Conservation (phyloP, 1,140 invertebrate genomes). For the Bombus pascuorum region DNA sequence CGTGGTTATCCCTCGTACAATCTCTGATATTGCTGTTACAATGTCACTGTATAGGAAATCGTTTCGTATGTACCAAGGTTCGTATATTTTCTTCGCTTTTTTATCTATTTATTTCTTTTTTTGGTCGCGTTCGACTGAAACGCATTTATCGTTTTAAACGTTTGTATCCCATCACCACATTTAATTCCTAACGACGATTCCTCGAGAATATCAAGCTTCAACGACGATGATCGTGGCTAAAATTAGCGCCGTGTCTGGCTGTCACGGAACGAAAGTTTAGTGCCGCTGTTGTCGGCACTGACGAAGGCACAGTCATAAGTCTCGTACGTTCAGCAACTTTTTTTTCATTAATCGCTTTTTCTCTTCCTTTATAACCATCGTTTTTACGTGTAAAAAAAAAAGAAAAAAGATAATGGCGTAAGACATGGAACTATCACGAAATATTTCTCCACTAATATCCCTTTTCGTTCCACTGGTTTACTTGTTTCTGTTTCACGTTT, state of each 20-base stretch:
- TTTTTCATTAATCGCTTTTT: slow-evolving; percentile 25
- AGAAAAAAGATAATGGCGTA: slow-evolving; percentile 56
- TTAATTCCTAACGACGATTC: slow-evolving; percentile 53
- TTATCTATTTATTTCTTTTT: slow-evolving; percentile 18
- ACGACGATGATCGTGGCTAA: slow-evolving; percentile 72
- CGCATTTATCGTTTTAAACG: slow-evolving; percentile 20
- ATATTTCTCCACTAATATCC: slow-evolving; percentile 52
- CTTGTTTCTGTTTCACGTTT: slow-evolving; percentile 71
- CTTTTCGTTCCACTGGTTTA: slow-evolving; percentile 44
- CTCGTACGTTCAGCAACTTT: slow-evolving; percentile 72
- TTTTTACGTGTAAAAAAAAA: slow-evolving; percentile 65
- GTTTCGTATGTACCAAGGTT: slow-evolving; percentile 21
- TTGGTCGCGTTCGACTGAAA: slow-evolving; percentile 23
- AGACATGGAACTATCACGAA: slow-evolving; percentile 67
- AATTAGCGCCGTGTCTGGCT: slow-evolving; percentile 52
- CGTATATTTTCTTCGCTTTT: slow-evolving; percentile 33
- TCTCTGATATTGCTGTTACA: slow-evolving; percentile 46
- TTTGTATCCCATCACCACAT: slow-evolving; percentile 60
- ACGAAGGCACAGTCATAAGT: slow-evolving; percentile 81
- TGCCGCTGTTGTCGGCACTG: slow-evolving; percentile 71
- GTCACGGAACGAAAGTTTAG: slow-evolving; percentile 67
- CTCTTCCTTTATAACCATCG: not conserved
- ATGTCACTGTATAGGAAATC: slow-evolving; percentile 45
- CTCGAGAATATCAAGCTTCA: slow-evolving; percentile 40
- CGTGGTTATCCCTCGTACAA: slow-evolving; percentile 40